These are phyloP conservation scores for Rallus crepitans DNA, from an alignment of 2,797 vertebrate species.

Conservation along the genomic window DNA sequence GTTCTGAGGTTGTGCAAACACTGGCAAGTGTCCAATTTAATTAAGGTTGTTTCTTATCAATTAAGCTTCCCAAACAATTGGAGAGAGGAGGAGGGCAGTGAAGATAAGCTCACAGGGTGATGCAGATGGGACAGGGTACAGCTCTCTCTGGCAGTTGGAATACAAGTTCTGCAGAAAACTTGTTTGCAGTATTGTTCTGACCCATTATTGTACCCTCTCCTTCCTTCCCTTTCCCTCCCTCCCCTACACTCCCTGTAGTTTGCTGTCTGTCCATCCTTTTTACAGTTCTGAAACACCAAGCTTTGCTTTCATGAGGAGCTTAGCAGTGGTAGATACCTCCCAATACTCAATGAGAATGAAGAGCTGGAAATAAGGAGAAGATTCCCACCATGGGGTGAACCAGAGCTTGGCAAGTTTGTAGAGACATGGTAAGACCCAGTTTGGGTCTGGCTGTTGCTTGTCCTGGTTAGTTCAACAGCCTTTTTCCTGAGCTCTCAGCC, in stretches of 20 bases:
- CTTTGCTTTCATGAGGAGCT: background rate
- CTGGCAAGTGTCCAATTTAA: constrained; percentile 25
- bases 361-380: background rate
- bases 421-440: background rate
- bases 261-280: background rate
- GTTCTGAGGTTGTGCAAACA: constrained; percentile 46
- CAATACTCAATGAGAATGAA: background rate
- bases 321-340: background rate
- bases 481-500: background rate
- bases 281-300: background rate
- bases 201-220: background rate
- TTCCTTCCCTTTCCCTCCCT: no score
- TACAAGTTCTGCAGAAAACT: background rate
- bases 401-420: background rate
- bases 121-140: background rate
- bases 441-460: background rate
- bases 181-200: constrained; percentile 18
- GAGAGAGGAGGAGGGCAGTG: background rate
- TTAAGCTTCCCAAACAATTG: constrained; percentile 26
- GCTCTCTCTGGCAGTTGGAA: background rate
- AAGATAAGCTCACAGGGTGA: background rate
- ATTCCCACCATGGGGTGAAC: background rate
- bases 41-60: constrained; percentile 14
- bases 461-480: background rate
- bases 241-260: background rate